phyloP scores from a whole-genome alignment of 2,113 vertebrate genomes.

The Haliaeetus leucogaster region DNA sequence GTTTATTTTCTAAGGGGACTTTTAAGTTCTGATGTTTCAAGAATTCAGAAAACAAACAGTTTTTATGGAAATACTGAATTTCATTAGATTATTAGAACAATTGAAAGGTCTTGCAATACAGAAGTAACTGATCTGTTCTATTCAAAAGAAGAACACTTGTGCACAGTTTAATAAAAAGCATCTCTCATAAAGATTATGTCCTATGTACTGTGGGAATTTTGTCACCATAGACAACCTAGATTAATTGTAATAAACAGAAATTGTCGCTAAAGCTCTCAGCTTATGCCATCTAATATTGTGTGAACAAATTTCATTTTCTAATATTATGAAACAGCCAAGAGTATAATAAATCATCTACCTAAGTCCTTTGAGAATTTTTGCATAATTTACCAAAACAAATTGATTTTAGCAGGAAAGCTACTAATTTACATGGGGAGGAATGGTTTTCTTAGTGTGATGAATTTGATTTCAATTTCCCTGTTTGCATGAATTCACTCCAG shows the following conservation, averaged over 20 bases:
- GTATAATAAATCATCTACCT: slow-evolving; percentile 78
- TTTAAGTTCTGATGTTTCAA: neutral
- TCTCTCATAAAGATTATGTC: slow-evolving; percentile 17
- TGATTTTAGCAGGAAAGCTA: slow-evolving; percentile 78
- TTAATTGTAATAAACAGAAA: slow-evolving; percentile 75
- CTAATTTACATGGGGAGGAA: slow-evolving; percentile 76
- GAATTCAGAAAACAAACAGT: neutral
- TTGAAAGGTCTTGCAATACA: neutral
- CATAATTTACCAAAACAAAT: slow-evolving; percentile 82
- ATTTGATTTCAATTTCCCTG: slow-evolving; percentile 78
- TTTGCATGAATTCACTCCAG: slow-evolving; percentile 74
- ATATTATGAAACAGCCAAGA: slow-evolving; percentile 71
- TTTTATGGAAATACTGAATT: slow-evolving; percentile 9
- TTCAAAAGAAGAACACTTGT: neutral
- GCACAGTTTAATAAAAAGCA: slow-evolving; percentile 26
- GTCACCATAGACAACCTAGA: slow-evolving; percentile 53
- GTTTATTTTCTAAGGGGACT: neutral
- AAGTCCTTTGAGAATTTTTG: slow-evolving; percentile 77
- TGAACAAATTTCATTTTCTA: slow-evolving; percentile 77
- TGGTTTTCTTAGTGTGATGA: slow-evolving; percentile 74
- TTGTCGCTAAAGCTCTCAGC: slow-evolving; percentile 68
- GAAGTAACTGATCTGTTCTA: neutral
- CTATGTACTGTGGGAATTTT: slow-evolving; percentile 50
- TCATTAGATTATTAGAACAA: slow-evolving; percentile 7
- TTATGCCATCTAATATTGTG: slow-evolving; percentile 69